These are phyloP conservation scores for Sarcoramphus papa DNA, from an alignment of 2,797 vertebrate species.

Conservation along the genomic window DNA sequence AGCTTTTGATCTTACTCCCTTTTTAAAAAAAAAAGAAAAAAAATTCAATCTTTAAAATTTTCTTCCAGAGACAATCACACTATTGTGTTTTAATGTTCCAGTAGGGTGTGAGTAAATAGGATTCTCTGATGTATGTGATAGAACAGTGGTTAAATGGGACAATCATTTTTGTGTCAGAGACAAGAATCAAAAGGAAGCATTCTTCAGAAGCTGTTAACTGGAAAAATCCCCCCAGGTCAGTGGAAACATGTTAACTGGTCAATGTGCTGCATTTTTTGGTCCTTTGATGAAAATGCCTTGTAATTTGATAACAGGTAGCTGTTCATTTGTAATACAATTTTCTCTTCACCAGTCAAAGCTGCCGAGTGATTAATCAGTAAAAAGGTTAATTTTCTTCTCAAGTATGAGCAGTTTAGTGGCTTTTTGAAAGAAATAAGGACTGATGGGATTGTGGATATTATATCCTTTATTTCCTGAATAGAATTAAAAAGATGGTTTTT, in stretches of 20 bases:
- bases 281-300: slow-evolving; percentile 71
- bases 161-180: slow-evolving; percentile 74
- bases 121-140: slow-evolving; percentile 75
- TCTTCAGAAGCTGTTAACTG: slow-evolving; percentile 74
- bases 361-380: slow-evolving; percentile 47
- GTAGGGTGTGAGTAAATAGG: slow-evolving; percentile 75
- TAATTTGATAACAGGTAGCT: slow-evolving; percentile 71
- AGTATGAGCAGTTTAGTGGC: not conserved
- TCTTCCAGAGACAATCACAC: slow-evolving; percentile 73
- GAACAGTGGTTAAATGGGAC: slow-evolving; percentile 69
- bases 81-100: slow-evolving; percentile 76
- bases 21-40: slow-evolving; percentile 30
- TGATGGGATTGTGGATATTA: not conserved
- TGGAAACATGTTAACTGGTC: slow-evolving; percentile 66
- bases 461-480: not conserved
- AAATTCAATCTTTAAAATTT: slow-evolving; percentile 70
- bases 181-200: slow-evolving; percentile 75
- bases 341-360: slow-evolving; percentile 56
- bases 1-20: slow-evolving; percentile 80
- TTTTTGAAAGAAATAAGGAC: slow-evolving; percentile 1
- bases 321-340: slow-evolving; percentile 60
- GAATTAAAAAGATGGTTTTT: not conserved
- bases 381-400: slow-evolving; percentile 42
- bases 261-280: slow-evolving; percentile 39
- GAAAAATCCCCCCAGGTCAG: slow-evolving; percentile 64